A percentile compares a stretch with the other conserved stretches of the same genome.
Conservation (phyloP, 2,888 invertebrate genomes). For the Aspidiotus destructor region DNA sequence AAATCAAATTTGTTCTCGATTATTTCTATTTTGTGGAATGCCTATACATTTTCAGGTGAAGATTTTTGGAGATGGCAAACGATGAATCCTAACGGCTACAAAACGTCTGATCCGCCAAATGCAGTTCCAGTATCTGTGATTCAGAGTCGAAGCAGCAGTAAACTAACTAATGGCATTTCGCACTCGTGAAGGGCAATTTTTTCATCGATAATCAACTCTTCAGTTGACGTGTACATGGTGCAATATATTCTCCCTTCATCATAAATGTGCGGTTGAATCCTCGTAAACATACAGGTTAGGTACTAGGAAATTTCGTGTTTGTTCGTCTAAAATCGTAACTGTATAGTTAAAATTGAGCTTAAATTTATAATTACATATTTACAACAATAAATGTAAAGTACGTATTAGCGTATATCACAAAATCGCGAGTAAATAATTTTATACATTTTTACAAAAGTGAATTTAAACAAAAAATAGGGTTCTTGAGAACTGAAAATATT, state of each 20-base stretch:
- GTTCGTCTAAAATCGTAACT: not conserved
- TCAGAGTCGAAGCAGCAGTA: conserved; percentile 9
- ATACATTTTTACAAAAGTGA: conserved; percentile 7
- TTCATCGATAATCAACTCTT: too few species aligned
- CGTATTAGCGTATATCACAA: conserved; percentile 1
- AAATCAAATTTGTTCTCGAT: not conserved
- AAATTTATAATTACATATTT: conserved; percentile 10
- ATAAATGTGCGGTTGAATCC: too few species aligned
- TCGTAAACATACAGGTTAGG: too few species aligned
- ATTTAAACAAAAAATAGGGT: too few species aligned
- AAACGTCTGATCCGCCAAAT: conserved; percentile 19
- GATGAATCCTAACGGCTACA: conserved; percentile 78
- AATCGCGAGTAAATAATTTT: not conserved
- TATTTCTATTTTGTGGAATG: too few species aligned
- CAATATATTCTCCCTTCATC: too few species aligned
- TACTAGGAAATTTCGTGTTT: too few species aligned
- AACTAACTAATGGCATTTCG: conserved; percentile 21
- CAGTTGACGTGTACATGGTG: too few species aligned
- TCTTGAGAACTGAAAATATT: not conserved
- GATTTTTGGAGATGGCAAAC: conserved; percentile 95
- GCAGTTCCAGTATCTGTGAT: not conserved
- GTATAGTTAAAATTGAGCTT: not conserved
- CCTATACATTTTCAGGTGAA: conserved; percentile 50
- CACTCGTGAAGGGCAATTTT: not conserved
- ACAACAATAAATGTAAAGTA: not conserved